Evolutionary conservation across 2,888 invertebrate species (phyloP), one percentile per base, ranked within the genome.

Genomic region (Drosophila infuscata): DNA sequence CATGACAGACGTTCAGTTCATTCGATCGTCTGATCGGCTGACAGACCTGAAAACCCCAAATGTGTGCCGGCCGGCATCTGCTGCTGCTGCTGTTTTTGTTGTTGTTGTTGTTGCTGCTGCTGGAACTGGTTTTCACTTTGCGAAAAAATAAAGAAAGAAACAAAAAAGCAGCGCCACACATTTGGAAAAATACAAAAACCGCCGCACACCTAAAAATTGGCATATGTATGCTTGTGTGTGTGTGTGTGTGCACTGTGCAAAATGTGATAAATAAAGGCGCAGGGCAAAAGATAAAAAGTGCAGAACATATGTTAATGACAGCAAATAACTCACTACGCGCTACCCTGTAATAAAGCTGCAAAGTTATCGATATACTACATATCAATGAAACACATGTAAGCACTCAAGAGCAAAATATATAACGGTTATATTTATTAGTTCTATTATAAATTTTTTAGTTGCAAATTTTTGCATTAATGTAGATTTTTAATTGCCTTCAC

Each of bases 31-130:
- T 67, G 81, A 81, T 79, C 81, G 75, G 32, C 83, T 67, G 78
- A 70, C 73, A 67, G 81, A 85, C 70, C 62, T 74, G 83, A 85
- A 81, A 78, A 57, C 41, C 68, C 57, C 67, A 82, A 75, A 76
- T 80, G 79, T 81, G 71, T 83, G 88, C 88, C 88, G 88, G 88
- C 88, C 88, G 88, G 91, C 88, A 89, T 89, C 89, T 90, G 85
- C 63, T 56, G 74, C 49, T 46, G 51, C 43, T 38, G 32, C 49
- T 36, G 51, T 35, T 41, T 51, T 32, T n/a, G 41, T 38, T 36
- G 33, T 25, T 43, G 51, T 43, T 72, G 56, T 41, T 61, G 62
- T 30, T 32, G 38, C 43, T 60, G 67, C 20, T 51, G 61, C 77
- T 78, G 83, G 70, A 88, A 91, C 91, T 85, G 88, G 91, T 88